A percentile compares a stretch with the other conserved stretches of the same genome.
Evolutionary conservation across 2,888 invertebrate species (phyloP).

Genomic region (Mythimna impura): DNA sequence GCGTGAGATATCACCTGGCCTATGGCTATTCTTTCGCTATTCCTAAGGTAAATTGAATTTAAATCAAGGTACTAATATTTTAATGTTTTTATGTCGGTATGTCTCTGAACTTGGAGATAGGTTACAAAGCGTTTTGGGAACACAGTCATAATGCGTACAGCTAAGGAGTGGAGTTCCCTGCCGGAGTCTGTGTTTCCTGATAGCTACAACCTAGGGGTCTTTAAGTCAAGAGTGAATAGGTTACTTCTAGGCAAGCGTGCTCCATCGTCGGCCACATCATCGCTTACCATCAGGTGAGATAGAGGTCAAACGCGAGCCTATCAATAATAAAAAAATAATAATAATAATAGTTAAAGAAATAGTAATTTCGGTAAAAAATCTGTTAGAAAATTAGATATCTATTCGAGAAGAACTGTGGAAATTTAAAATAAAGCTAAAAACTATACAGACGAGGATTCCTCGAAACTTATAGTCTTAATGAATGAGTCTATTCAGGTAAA

Average conservation of each 20-base stretch:
- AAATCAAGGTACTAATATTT: constrained; percentile 9
- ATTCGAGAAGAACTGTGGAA: neutral
- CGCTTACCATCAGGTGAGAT: too few relatives aligned
- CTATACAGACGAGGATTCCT: neutral
- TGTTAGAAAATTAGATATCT: neutral
- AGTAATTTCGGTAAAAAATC: neutral
- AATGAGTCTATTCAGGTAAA: constrained; percentile 14
- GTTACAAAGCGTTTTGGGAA: too few relatives aligned
- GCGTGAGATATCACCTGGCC: constrained; percentile 39
- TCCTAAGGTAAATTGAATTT: constrained; percentile 36
- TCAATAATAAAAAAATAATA: too few relatives aligned
- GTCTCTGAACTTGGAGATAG: neutral
- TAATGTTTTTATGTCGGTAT: neutral
- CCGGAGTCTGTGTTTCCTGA: too few relatives aligned
- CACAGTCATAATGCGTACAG: too few relatives aligned
- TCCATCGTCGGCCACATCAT: too few relatives aligned
- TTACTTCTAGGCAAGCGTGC: too few relatives aligned
- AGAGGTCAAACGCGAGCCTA: too few relatives aligned
- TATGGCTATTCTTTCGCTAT: constrained; percentile 24
- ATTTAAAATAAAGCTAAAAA: neutral
- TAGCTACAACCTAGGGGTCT: too few relatives aligned
- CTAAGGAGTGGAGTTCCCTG: too few relatives aligned
- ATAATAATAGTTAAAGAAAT: too few relatives aligned
- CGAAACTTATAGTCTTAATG: constrained; percentile 6
- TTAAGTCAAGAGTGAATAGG: too few relatives aligned